Conservation (phyloP, 2,888 invertebrate genomes). For the Nomada hirtipes region DNA sequence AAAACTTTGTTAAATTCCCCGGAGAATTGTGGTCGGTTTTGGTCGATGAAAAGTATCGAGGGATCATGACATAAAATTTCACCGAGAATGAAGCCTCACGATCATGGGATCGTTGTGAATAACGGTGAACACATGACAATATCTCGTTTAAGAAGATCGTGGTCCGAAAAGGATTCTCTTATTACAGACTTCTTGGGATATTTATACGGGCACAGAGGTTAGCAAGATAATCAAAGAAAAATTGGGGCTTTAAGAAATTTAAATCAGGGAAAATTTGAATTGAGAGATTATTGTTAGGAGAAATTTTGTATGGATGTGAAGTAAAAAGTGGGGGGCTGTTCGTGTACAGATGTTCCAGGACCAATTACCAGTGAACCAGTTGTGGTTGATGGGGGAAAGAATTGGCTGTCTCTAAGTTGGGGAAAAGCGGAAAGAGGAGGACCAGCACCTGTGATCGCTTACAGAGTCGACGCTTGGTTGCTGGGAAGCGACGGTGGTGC, state of each 20-base stretch:
- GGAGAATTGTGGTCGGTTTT: no score
- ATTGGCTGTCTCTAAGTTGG: slow-evolving; percentile 95
- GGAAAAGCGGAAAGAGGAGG: slow-evolving; percentile 89
- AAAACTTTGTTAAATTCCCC: no score
- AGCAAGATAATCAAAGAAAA: slow-evolving; percentile 42
- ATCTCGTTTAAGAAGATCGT: slow-evolving; percentile 75
- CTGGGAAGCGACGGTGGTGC: slow-evolving; percentile 93
- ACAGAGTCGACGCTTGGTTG: slow-evolving; percentile 93
- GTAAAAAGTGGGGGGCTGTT: background rate
- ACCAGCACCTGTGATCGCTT: slow-evolving; percentile 92
- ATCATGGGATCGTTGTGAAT: slow-evolving; percentile 51
- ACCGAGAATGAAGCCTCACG: slow-evolving; percentile 56
- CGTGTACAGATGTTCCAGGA: slow-evolving; percentile 89
- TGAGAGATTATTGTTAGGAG: no score
- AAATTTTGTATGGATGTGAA: background rate
- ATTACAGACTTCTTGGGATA: slow-evolving; percentile 85
- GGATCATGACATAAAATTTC: slow-evolving; percentile 29
- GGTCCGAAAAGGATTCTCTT: slow-evolving; percentile 81
- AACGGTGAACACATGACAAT: slow-evolving; percentile 42
- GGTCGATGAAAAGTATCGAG: background rate
- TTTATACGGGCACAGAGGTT: slow-evolving; percentile 85
- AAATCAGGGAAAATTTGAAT: no score
- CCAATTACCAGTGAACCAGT: slow-evolving; percentile 91
- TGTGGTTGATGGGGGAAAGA: slow-evolving; percentile 92
- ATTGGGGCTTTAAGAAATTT: no score